phyloP scores from a whole-genome alignment of 2,888 invertebrate species.

The Drosophila stalkeri region DNA sequence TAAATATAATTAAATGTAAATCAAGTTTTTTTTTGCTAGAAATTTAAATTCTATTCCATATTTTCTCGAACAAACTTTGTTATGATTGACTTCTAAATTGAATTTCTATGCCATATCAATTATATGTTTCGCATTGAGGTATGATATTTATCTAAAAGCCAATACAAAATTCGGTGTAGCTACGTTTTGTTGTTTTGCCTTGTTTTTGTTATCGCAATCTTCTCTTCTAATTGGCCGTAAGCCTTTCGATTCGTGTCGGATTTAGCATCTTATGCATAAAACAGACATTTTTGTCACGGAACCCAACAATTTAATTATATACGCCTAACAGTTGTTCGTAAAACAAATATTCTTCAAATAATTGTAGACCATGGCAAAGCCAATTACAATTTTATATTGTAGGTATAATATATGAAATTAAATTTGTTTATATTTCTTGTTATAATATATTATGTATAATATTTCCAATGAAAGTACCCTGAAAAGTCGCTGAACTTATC shows the following conservation, averaged over 20 bases:
- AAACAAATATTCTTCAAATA: neutral
- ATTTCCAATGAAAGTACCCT: neutral
- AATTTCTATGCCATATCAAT: neutral
- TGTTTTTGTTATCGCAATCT: neutral
- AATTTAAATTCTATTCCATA: neutral
- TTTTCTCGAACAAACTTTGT: neutral
- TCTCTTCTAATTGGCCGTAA: conserved; percentile 12
- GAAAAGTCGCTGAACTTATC: conserved; percentile 4
- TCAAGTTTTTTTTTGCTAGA: neutral
- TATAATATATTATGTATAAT: neutral
- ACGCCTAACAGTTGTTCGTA: neutral
- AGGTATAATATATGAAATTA: neutral
- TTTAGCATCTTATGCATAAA: neutral
- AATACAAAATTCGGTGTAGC: neutral
- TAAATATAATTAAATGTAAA: neutral
- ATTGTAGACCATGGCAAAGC: neutral
- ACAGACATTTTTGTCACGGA: neutral
- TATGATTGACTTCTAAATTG: neutral
- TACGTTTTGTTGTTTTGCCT: neutral
- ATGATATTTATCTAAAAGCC: neutral
- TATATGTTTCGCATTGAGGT: neutral
- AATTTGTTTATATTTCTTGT: neutral
- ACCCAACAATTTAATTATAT: conserved; percentile 1
- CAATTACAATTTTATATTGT: neutral
- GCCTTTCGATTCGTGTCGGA: conserved; percentile 10